phyloP scores from a whole-genome alignment of 2,888 invertebrate species.

The Meiosimyza decipiens region DNA sequence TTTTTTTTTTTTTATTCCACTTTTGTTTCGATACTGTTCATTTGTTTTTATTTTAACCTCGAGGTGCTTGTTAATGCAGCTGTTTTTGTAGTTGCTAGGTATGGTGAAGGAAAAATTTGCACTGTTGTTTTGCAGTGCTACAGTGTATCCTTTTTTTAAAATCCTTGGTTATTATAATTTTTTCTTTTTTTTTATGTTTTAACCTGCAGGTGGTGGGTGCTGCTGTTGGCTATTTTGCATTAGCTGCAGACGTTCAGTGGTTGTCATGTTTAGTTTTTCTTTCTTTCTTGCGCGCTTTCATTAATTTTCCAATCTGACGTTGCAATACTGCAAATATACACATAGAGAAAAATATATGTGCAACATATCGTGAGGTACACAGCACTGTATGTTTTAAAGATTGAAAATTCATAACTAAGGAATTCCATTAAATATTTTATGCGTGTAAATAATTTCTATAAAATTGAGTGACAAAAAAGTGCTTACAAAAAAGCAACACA shows the following conservation, averaged over 20 bases:
- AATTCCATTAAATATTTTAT: too few relatives aligned
- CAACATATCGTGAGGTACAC: too few relatives aligned
- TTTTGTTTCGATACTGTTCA: too few relatives aligned
- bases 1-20: background rate
- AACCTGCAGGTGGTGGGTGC: conserved; percentile 15
- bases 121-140: background rate
- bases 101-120: background rate
- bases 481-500: too few relatives aligned
- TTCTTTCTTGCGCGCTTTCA: too few relatives aligned
- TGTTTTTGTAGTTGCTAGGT: conserved; percentile 18
- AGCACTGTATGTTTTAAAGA: too few relatives aligned
- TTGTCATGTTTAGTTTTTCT: background rate
- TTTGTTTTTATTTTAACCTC: background rate
- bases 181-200: conserved; percentile 2
- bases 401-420: too few relatives aligned
- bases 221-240: conserved; percentile 27
- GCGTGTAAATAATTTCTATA: too few relatives aligned
- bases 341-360: too few relatives aligned
- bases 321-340: too few relatives aligned
- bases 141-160: conserved; percentile 11
- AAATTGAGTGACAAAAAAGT: too few relatives aligned
- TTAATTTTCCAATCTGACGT: too few relatives aligned
- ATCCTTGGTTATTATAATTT: background rate
- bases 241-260: conserved; percentile 18
- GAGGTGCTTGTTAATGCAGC: background rate